Percentiles rank a stretch among this genome's conserved stretches.
Conservation (phyloP, 2,888 invertebrate genomes). For the Netelia melanura region DNA sequence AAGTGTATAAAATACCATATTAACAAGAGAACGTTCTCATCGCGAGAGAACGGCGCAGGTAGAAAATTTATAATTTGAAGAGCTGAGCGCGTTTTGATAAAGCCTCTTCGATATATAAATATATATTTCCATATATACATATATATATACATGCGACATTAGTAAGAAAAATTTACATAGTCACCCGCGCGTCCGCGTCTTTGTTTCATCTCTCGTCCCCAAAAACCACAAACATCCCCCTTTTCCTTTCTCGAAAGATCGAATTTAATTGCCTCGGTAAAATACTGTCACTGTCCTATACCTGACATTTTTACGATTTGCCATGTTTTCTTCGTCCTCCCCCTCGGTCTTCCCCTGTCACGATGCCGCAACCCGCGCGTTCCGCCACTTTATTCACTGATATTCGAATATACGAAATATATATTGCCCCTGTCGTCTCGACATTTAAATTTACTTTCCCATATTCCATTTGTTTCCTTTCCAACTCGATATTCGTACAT, state of each 20-base stretch:
- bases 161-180: constrained; percentile 66
- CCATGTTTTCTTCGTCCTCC: constrained; percentile 60
- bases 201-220: constrained; percentile 53
- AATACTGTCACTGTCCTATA: constrained; percentile 76
- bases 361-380: not conserved
- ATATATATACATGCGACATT: constrained; percentile 50
- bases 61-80: constrained; percentile 68
- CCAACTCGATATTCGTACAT: constrained; percentile 55
- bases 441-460: constrained; percentile 36
- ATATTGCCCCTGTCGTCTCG: constrained; percentile 22
- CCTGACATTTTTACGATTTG: constrained; percentile 74
- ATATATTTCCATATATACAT: constrained; percentile 9
- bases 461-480: constrained; percentile 19
- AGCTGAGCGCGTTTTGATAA: constrained; percentile 56
- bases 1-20: constrained; percentile 2
- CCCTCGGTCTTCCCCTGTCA: constrained; percentile 6
- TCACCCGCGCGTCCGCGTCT: constrained; percentile 56
- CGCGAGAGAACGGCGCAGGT: constrained; percentile 63
- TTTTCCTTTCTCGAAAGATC: constrained; percentile 72
- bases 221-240: constrained; percentile 60
- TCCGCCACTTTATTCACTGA: constrained; percentile 48
- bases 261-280: constrained; percentile 78
- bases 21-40: constrained; percentile 46
- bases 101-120: constrained; percentile 43
- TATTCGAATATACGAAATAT: constrained; percentile 48